Evolutionary conservation across 2,888 invertebrate species (phyloP).

Genomic region (Drosophila affinis): DNA sequence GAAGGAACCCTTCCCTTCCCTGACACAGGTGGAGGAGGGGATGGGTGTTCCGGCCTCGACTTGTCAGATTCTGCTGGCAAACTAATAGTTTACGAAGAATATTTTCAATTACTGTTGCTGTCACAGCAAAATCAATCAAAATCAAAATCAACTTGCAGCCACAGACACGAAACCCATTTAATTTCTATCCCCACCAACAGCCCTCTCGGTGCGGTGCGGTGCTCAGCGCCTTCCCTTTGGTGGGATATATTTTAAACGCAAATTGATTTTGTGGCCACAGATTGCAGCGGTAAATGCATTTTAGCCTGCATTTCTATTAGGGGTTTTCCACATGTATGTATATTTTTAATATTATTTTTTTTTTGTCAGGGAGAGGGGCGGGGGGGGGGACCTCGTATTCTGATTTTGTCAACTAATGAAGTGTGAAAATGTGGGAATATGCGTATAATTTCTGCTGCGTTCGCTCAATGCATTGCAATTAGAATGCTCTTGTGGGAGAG

Average conservation of each 20-base stretch:
- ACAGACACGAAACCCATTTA: constrained; percentile 71
- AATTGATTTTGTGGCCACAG: constrained; percentile 78
- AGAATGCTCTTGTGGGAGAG: constrained; percentile 46
- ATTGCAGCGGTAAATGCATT: constrained; percentile 74
- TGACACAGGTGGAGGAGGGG: constrained; percentile 55
- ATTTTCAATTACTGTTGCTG: constrained; percentile 76
- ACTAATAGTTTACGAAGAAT: constrained; percentile 74
- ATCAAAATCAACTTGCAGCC: constrained; percentile 72
- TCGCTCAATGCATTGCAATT: constrained; percentile 63
- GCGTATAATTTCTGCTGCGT: constrained; percentile 58
- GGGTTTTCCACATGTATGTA: constrained; percentile 5
- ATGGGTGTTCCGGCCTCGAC: constrained; percentile 17
- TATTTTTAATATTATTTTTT: constrained; percentile 45
- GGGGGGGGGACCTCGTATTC: neutral
- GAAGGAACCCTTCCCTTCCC: constrained; percentile 55
- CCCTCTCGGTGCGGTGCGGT: no score
- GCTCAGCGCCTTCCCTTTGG: constrained; percentile 24
- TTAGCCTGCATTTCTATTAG: constrained; percentile 39
- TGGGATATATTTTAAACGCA: constrained; percentile 62
- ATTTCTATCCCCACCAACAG: constrained; percentile 44
- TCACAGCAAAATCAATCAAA: constrained; percentile 78
- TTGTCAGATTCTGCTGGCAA: constrained; percentile 30
- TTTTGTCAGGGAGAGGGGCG: neutral
- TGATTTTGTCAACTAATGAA: constrained; percentile 61
- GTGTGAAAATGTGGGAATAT: constrained; percentile 53